phyloP scores from a whole-genome alignment of 2,113 vertebrate species.

The Chloropsis cyanopogon region DNA sequence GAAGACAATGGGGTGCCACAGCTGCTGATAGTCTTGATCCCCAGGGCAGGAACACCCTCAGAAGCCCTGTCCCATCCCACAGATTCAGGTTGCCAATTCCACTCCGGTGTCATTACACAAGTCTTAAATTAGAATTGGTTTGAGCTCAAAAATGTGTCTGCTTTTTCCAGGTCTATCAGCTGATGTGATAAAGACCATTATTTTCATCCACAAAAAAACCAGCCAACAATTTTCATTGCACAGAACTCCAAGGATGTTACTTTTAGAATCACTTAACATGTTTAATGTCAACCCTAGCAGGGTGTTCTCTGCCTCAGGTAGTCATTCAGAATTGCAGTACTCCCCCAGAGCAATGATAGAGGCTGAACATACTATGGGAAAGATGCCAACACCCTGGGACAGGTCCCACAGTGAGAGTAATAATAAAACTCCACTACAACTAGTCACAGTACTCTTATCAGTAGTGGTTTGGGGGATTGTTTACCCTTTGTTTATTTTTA shows the following conservation, averaged over 20 bases:
- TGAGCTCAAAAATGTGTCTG: not conserved
- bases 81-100: not conserved
- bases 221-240: not conserved
- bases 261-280: not conserved
- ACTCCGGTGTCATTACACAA: not conserved
- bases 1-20: not conserved
- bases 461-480: not conserved
- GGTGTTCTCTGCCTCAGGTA: not conserved
- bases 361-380: not conserved
- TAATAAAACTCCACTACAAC: not conserved
- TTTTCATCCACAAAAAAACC: not conserved
- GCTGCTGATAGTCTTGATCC: too few species aligned
- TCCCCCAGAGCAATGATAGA: not conserved
- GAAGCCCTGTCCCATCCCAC: not conserved
- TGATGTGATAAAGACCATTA: not conserved
- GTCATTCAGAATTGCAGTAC: not conserved
- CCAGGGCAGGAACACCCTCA: not conserved
- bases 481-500: not conserved
- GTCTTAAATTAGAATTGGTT: not conserved
- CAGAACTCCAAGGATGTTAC: not conserved
- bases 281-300: not conserved
- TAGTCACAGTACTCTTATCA: not conserved
- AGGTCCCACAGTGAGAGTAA: not conserved
- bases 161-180: not conserved
- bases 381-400: not conserved